Percentiles rank a stretch among this genome's conserved stretches.
These are phyloP conservation scores for Pollenia angustigena DNA, from an alignment of 2,888 invertebrate genomes.

Conservation along the genomic window DNA sequence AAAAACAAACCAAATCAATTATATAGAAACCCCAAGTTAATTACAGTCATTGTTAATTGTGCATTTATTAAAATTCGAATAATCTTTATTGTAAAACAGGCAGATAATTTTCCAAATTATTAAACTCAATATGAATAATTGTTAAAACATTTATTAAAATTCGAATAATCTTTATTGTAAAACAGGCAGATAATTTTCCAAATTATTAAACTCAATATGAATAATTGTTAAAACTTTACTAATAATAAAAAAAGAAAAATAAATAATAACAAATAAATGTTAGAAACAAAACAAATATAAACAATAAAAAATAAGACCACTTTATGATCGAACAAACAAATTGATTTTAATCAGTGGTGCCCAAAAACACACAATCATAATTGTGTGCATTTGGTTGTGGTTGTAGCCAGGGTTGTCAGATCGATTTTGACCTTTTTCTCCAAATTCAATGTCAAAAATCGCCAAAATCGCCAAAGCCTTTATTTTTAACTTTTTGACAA, in stretches of 20 bases:
- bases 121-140: conserved; percentile 2
- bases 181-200: conserved; percentile 24
- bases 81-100: conserved; percentile 10
- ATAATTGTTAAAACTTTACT: conserved; percentile 51
- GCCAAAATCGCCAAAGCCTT: too few species aligned
- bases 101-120: conserved; percentile 36
- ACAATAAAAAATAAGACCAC: conserved; percentile 21
- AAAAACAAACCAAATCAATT: conserved; percentile 52
- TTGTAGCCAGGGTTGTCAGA: too few species aligned
- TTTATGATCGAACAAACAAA: not conserved
- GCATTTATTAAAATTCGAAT: conserved; percentile 59
- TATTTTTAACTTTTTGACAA: too few species aligned
- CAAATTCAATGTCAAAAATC: too few species aligned
- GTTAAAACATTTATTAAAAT: conserved; percentile 62
- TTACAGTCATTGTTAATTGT: conserved; percentile 66
- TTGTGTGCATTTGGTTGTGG: too few species aligned
- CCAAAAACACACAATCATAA: too few species aligned
- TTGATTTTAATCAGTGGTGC: too few species aligned
- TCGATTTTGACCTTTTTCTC: too few species aligned
- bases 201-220: conserved; percentile 11
- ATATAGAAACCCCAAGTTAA: conserved; percentile 55
- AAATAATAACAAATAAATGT: conserved; percentile 40
- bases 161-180: conserved; percentile 31
- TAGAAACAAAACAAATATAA: not conserved
- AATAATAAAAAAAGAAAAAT: conserved; percentile 15